Evolutionary conservation across 2,113 vertebrate species (phyloP), one percentile per base, ranked within the genome.

Genomic region (Alexandromys fortis): DNA sequence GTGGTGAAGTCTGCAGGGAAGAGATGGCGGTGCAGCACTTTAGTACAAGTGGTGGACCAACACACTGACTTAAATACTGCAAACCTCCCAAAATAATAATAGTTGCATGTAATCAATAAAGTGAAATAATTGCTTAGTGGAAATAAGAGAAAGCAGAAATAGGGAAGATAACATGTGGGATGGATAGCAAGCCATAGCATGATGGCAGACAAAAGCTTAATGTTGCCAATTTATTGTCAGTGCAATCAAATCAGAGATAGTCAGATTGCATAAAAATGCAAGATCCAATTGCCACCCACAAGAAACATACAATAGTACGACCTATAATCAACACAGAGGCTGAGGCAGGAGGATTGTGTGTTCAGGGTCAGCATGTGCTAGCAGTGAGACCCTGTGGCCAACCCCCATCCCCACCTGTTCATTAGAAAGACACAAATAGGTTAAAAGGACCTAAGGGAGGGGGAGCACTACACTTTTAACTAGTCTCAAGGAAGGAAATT

Each of bases 371-470:
- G 5, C 26, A 42, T 72, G 35, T n/a, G 65, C 17, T 42, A 35
- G 9, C 70, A 58, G 35, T 65, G 63, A 91, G 49, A 72, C 65
- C 26, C 35, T 82, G 65, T 70, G 28, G 70, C 16, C 24, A 55
- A 2, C 10, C 21, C 17, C 4, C 55, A 35, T 0, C n/a, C 61
- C 33, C 38, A 87, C 30, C 19, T 55, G 30, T 86, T 81, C 73
- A 55, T 67, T 83, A 19, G 30, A 52, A 91, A 86, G 72, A 52
- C 6, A 88, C 65, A 68, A 52, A 30, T 61, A 78, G 30, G 3
- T 91, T 88, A 86, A 96, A 78, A 97, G 58, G 82, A 38, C 38
- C 81, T 30, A 63, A 28, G 65, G 61, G 49, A 55, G 30, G 42
- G 68, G 89, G 63, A 45, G 63, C 72, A 55, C 5, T 42, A 14